These are phyloP conservation scores for Strigamia crassipes DNA, from an alignment of 2,888 invertebrate genomes.

Conservation along the genomic window DNA sequence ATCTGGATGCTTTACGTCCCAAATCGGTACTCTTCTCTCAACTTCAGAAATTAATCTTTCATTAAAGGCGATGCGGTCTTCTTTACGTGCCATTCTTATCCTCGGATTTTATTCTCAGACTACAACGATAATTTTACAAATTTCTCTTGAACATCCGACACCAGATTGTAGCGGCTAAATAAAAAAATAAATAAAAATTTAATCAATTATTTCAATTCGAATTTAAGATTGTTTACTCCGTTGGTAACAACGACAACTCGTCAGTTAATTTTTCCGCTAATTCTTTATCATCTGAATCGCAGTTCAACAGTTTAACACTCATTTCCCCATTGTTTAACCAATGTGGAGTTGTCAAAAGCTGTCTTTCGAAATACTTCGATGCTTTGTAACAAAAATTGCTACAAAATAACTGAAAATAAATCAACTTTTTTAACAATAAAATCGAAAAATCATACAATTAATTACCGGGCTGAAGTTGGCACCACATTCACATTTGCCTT, in stretches of 20 bases:
- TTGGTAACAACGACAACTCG: neutral
- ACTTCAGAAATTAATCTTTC: slow-evolving; percentile 20
- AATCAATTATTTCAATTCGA: neutral
- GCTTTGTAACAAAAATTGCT: neutral
- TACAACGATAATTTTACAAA: neutral
- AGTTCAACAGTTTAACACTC: neutral
- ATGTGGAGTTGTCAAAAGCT: neutral
- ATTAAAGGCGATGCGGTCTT: slow-evolving; percentile 5
- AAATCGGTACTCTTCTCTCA: neutral
- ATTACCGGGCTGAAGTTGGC: too few species aligned
- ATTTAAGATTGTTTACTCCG: neutral
- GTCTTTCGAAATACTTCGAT: neutral
- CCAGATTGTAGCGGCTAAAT: neutral
- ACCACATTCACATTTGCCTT: too few species aligned
- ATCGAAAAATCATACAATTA: neutral
- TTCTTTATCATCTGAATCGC: neutral
- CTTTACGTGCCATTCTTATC: neutral
- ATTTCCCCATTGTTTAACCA: neutral
- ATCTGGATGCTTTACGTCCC: slow-evolving; percentile 8
- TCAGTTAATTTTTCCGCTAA: neutral
- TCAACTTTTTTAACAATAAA: neutral
- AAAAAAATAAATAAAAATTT: neutral
- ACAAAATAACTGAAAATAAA: neutral
- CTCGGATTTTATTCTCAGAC: neutral
- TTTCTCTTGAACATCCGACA: neutral